These are phyloP conservation scores for Nemurella pictetii DNA, from an alignment of 2,888 invertebrate species.

Conservation along the genomic window DNA sequence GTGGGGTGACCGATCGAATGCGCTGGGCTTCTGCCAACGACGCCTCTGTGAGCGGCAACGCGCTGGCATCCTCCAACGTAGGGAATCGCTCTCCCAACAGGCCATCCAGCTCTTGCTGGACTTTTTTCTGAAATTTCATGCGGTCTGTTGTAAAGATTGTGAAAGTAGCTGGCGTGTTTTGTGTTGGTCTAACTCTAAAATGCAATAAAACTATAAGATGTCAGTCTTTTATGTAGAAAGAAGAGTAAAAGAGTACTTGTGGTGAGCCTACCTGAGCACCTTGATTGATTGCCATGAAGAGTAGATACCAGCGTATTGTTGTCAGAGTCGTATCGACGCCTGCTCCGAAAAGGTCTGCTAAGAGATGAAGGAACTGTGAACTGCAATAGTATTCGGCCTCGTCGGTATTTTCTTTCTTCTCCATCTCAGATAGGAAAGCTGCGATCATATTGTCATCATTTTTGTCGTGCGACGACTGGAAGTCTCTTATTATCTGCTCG, in stretches of 20 bases:
- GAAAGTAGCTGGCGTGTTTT: not conserved
- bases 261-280: slow-evolving; percentile 61
- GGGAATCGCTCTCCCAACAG: slow-evolving; percentile 49
- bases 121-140: slow-evolving; percentile 41
- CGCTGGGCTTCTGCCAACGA: slow-evolving; percentile 78
- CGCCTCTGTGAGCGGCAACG: slow-evolving; percentile 68
- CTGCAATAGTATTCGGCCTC: slow-evolving; percentile 60
- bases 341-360: slow-evolving; percentile 84
- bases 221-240: slow-evolving; percentile 15
- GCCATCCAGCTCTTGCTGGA: slow-evolving; percentile 46
- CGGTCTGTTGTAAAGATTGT: not conserved
- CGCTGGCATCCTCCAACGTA: slow-evolving; percentile 59
- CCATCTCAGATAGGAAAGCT: slow-evolving; percentile 65
- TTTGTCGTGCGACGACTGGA: slow-evolving; percentile 48
- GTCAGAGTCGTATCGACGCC: slow-evolving; percentile 82
- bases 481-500: slow-evolving; percentile 65
- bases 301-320: slow-evolving; percentile 78
- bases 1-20: slow-evolving; percentile 75
- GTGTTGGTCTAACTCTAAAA: not conserved
- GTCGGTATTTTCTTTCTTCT: slow-evolving; percentile 48
- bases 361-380: slow-evolving; percentile 71
- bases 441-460: slow-evolving; percentile 61
- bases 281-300: slow-evolving; percentile 73
- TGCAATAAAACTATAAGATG: not conserved
- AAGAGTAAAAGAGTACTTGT: not conserved